A percentile compares a stretch with the other conserved stretches of the same genome.
Evolutionary conservation across 1,140 invertebrate species (phyloP).

Genomic region (Globodera rostochiensis): DNA sequence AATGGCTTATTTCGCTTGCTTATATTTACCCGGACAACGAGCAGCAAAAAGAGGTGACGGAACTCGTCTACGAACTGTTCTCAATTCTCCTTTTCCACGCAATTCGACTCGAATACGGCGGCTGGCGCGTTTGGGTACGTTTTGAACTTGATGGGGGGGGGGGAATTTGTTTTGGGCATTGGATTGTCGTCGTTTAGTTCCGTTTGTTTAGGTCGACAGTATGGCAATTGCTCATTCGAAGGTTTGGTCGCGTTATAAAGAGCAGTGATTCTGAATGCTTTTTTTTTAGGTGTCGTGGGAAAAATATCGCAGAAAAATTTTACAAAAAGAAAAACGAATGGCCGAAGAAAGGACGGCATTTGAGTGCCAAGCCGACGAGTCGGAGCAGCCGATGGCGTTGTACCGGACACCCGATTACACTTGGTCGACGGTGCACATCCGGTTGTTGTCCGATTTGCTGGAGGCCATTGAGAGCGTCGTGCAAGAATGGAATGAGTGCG

Average conservation of each 20-base stretch:
- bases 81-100: conserved; percentile 96
- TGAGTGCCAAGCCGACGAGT: conserved; percentile 18
- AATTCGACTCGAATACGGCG: conserved; percentile 98
- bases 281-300: conserved; percentile 53
- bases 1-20: conserved; percentile 97
- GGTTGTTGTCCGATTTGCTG: conserved; percentile 90
- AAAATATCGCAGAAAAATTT: conserved; percentile 46
- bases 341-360: conserved; percentile 37
- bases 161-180: not conserved
- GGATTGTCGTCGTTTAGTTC: not conserved
- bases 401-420: conserved; percentile 99
- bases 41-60: conserved; percentile 92
- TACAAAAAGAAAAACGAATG: conserved; percentile 23
- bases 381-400: conserved; percentile 72
- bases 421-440: conserved; percentile 98
- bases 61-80: conserved; percentile 97
- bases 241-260: conserved; percentile 70
- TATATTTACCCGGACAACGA: conserved; percentile 93
- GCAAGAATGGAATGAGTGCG: conserved; percentile 81
- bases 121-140: conserved; percentile 94
- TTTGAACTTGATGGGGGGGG: not conserved
- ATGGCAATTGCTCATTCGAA: conserved; percentile 98
- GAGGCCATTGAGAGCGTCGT: conserved; percentile 97
- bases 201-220: conserved; percentile 77
- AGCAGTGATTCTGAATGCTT: no score